A percentile compares a stretch with the other conserved stretches of the same genome.
Evolutionary conservation across 2,888 invertebrate genomes (phyloP).

Genomic region (Argynnis bischoffii): DNA sequence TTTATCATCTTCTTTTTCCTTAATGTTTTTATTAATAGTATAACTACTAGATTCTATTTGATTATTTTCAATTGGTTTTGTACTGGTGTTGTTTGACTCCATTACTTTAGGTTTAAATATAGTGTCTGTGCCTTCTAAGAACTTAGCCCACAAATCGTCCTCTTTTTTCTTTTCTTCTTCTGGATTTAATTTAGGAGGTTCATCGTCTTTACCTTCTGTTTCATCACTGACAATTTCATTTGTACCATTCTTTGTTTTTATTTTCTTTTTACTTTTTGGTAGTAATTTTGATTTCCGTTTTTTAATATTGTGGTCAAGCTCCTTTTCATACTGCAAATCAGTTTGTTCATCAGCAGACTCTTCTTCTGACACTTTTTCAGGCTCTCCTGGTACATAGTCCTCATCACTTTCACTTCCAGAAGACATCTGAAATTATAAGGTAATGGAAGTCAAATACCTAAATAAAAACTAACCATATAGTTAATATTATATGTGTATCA

Average conservation of each 20-base stretch:
- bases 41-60: slow-evolving; percentile 26
- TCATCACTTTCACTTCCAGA: slow-evolving; percentile 91
- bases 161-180: slow-evolving; percentile 87
- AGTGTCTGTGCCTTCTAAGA: slow-evolving; percentile 86
- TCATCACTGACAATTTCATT: slow-evolving; percentile 42
- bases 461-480: too few species aligned
- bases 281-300: slow-evolving; percentile 60
- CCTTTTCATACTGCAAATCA: slow-evolving; percentile 79
- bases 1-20: slow-evolving; percentile 66
- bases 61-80: slow-evolving; percentile 32
- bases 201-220: slow-evolving; percentile 51
- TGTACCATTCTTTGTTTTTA: slow-evolving; percentile 48
- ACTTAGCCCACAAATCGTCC: slow-evolving; percentile 91
- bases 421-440: slow-evolving; percentile 64
- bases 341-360: slow-evolving; percentile 85
- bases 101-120: slow-evolving; percentile 55
- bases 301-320: slow-evolving; percentile 59
- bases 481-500: too few species aligned
- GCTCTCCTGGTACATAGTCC: slow-evolving; percentile 87
- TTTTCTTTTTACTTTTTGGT: slow-evolving; percentile 56
- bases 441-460: too few species aligned
- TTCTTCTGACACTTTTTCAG: slow-evolving; percentile 85
- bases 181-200: slow-evolving; percentile 64
- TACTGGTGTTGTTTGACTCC: slow-evolving; percentile 42
- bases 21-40: slow-evolving; percentile 37